These are phyloP conservation scores for Nymphalis urticae DNA, from an alignment of 2,888 invertebrate species.

Conservation along the genomic window DNA sequence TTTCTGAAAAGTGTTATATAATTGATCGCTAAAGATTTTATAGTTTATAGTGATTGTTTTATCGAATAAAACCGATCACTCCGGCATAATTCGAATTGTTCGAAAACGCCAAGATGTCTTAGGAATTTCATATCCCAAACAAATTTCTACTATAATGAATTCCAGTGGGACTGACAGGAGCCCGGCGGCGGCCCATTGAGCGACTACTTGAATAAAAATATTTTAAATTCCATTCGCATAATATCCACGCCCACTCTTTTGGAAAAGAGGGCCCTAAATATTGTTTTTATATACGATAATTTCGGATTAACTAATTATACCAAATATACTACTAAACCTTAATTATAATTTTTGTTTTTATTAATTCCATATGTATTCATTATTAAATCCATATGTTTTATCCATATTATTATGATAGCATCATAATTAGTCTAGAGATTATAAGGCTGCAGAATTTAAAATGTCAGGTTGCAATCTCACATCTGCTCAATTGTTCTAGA, in stretches of 20 bases:
- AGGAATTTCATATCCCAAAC: conserved; percentile 72
- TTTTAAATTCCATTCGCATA: conserved; percentile 25
- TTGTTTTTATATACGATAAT: conserved; percentile 3
- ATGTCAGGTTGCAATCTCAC: too few relatives aligned
- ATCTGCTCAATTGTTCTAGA: too few relatives aligned
- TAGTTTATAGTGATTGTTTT: not conserved
- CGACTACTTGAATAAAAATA: conserved; percentile 26
- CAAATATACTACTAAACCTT: not conserved
- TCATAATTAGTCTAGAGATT: too few relatives aligned
- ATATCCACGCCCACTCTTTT: conserved; percentile 17
- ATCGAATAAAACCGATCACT: conserved; percentile 18
- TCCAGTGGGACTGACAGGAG: conserved; percentile 44
- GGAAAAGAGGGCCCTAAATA: conserved; percentile 13
- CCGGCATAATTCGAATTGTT: conserved; percentile 27
- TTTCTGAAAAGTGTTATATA: too few relatives aligned
- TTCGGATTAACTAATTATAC: not conserved
- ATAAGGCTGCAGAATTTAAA: too few relatives aligned
- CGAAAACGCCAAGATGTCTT: conserved; percentile 41
- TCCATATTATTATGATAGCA: too few relatives aligned
- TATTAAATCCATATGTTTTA: too few relatives aligned
- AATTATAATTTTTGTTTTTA: too few relatives aligned
- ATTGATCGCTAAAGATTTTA: too few relatives aligned
- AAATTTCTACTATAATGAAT: conserved; percentile 68
- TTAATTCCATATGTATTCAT: too few relatives aligned
- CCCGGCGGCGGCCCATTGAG: conserved; percentile 30